Conservation (phyloP, 2,888 invertebrate genomes). For the Athalia circularis region DNA sequence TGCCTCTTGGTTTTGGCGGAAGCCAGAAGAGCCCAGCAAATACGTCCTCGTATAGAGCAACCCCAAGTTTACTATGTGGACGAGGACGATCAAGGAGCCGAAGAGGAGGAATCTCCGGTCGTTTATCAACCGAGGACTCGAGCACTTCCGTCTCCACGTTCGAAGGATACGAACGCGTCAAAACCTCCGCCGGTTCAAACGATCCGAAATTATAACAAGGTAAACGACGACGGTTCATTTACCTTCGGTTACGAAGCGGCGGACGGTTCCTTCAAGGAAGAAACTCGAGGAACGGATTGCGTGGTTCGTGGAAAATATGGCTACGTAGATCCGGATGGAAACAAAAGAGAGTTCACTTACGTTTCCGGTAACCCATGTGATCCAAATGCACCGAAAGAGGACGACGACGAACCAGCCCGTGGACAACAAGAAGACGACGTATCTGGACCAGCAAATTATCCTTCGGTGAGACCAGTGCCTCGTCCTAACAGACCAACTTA, state of each 20-base stretch:
- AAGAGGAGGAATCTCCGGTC: constrained; percentile 63
- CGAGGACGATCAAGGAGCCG: constrained; percentile 74
- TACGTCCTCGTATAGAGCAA: constrained; percentile 73
- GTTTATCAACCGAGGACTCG: constrained; percentile 69
- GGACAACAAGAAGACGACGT: constrained; percentile 78
- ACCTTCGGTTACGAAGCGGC: constrained; percentile 91
- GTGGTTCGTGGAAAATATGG: constrained; percentile 92
- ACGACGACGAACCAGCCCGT: constrained; percentile 77
- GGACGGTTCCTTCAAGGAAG: constrained; percentile 90
- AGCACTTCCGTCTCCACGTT: constrained; percentile 72
- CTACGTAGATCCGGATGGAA: constrained; percentile 90
- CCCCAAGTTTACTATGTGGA: constrained; percentile 73
- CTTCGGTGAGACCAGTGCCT: constrained; percentile 75
- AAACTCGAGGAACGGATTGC: constrained; percentile 89
- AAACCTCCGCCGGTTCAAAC: constrained; percentile 88
- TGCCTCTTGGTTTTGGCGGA: constrained; percentile 68
- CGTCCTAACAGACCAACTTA: constrained; percentile 74
- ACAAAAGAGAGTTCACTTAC: constrained; percentile 90
- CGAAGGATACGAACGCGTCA: constrained; percentile 76
- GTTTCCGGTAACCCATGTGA: constrained; percentile 91
- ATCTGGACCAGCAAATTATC: constrained; percentile 80
- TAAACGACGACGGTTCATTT: constrained; percentile 90
- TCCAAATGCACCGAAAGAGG: constrained; percentile 86
- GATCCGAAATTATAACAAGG: constrained; percentile 89
- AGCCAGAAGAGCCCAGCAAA: constrained; percentile 75